Percentiles rank a stretch among this genome's conserved stretches.
Conservation (phyloP, 2,797 vertebrate genomes). For the Dicrostonyx torquatus region DNA sequence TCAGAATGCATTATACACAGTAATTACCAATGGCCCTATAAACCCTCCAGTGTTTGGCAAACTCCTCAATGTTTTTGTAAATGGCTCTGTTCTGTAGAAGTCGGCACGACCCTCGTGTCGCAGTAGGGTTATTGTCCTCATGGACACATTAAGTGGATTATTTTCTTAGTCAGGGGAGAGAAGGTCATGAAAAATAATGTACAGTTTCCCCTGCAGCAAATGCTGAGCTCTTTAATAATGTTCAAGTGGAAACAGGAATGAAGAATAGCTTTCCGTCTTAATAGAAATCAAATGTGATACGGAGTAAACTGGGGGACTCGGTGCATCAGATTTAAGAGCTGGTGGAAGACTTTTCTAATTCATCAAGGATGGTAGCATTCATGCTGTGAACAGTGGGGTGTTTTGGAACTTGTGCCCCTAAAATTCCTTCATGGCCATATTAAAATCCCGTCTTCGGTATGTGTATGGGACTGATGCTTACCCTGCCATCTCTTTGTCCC, state of each 20-base stretch:
- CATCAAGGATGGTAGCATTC: not conserved
- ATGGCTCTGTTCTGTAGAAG: conserved; percentile 44
- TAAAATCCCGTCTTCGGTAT: not conserved
- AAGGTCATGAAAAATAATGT: conserved; percentile 53
- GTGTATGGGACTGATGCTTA: not conserved
- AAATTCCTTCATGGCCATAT: not conserved
- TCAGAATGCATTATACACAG: conserved; percentile 44
- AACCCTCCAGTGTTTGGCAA: conserved; percentile 20
- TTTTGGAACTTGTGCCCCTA: not conserved
- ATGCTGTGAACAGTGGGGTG: not conserved
- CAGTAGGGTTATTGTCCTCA: conserved; percentile 48
- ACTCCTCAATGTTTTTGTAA: conserved; percentile 45
- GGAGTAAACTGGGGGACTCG: not conserved
- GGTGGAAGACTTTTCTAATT: conserved; percentile 10
- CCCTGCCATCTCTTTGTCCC: not conserved
- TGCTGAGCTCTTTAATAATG: conserved; percentile 43
- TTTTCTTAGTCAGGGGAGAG: conserved; percentile 54
- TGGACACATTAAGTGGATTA: conserved; percentile 56
- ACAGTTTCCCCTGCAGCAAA: not conserved
- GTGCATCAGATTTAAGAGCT: conserved; percentile 3
- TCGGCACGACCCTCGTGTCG: not conserved
- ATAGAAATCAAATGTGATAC: conserved; percentile 12
- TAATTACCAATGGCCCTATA: conserved; percentile 49
- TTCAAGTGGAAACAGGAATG: conserved; percentile 51
- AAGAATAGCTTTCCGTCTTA: conserved; percentile 50